Conservation (phyloP, 1,140 invertebrate species). For the Euura lappo region DNA sequence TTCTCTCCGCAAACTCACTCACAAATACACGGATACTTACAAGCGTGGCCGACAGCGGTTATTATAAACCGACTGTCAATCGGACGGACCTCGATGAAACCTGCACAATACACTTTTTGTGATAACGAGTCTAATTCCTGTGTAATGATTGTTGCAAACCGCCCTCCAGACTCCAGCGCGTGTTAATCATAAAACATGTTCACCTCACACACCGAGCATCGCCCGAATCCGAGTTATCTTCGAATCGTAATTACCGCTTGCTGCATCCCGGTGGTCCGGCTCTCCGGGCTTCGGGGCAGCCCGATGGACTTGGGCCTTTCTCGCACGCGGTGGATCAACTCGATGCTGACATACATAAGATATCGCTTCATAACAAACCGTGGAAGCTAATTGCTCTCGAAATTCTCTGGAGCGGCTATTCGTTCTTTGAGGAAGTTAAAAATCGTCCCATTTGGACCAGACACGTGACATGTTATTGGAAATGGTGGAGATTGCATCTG, state of each 20-base stretch:
- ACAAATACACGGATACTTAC: too few species aligned
- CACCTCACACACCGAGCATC: background rate
- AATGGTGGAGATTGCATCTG: too few species aligned
- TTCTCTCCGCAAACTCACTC: constrained; percentile 23
- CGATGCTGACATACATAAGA: background rate
- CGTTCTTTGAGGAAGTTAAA: background rate
- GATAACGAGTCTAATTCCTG: too few species aligned
- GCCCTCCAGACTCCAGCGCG: too few species aligned
- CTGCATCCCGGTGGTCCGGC: background rate
- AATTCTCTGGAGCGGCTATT: background rate
- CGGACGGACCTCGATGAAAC: too few species aligned
- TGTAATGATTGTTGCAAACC: too few species aligned
- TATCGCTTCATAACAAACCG: background rate
- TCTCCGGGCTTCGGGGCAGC: background rate
- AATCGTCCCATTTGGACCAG: too few species aligned
- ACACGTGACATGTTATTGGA: too few species aligned
- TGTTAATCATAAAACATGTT: constrained; percentile 6
- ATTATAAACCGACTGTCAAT: too few species aligned
- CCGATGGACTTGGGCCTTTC: background rate
- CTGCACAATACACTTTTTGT: too few species aligned
- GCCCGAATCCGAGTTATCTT: background rate
- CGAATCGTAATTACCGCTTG: constrained; percentile 2
- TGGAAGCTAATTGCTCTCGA: background rate
- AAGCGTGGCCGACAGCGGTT: too few species aligned
- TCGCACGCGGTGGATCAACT: background rate